Evolutionary conservation across 2,113 vertebrate genomes (phyloP), one percentile per base, ranked within the genome.

Genomic region (Psettodes erumei): DNA sequence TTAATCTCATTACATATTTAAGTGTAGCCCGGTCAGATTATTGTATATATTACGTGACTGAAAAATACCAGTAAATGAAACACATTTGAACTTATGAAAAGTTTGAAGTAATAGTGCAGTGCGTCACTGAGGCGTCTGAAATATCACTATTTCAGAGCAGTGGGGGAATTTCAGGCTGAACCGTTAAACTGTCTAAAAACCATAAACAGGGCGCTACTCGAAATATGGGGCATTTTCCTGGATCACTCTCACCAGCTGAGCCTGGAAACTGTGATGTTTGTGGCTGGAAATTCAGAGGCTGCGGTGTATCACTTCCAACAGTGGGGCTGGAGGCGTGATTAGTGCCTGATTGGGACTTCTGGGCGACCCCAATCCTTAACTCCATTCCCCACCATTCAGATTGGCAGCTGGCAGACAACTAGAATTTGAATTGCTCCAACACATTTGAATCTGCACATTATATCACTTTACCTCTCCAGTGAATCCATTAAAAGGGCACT

Each of bases 221-320:
- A 82, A 92, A 88, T 78, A 80, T 4, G 16, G 61, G 42, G 30
- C 42, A 45, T 70, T 86, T 87, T 88, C 84, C 76, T 79, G 83
- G 61, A 78, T 62, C 32, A 7, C 50, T 33, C 33, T 55, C 35
- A 28, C 65, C 77, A 76, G 8, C 47, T 15, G 7, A 63, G 83
- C 32, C 81, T 89, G 85, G 86, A 91, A 89, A 89, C 54, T 83
- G 50, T 89, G 88, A 90, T 87, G 73, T 77, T 65, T 85, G 78
- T 80, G 79, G 76, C 86, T 90, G 81, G 79, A 87, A 86, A 84
- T 61, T 62, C 48, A 42, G 55, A 80, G 72, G 69, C 47, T 18
- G 71, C 3, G 37, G 71, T 58, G 75, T 62, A 77, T 83, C 50
- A 8, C 68, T 75, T 83, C 70, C 73, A 82, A 68, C 73, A 47